Percentiles rank a stretch among this genome's conserved stretches.
Evolutionary conservation across 2,113 vertebrate genomes (phyloP).

Genomic region (Salvelinus sp.): DNA sequence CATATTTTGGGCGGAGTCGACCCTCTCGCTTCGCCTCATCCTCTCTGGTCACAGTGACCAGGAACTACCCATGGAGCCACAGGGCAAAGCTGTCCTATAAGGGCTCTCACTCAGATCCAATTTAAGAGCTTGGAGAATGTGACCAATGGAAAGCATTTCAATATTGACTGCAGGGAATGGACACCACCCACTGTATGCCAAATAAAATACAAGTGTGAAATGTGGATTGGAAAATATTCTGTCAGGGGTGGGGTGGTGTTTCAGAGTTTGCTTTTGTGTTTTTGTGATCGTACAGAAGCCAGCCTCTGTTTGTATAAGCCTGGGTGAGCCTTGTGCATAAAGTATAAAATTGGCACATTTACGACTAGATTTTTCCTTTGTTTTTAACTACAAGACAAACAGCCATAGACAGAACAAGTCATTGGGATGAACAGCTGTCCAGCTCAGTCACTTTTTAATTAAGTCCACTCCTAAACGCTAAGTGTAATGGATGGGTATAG

Average conservation of each 20-base stretch:
- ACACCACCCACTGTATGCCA: neutral
- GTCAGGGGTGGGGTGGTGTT: neutral
- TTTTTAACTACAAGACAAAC: constrained; percentile 39
- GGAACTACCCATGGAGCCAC: neutral
- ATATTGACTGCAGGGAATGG: neutral
- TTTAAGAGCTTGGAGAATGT: neutral
- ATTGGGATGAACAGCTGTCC: constrained; percentile 19
- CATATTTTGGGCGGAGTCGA: too few relatives aligned
- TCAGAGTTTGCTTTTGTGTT: neutral
- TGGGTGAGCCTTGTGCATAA: neutral
- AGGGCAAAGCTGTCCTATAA: neutral
- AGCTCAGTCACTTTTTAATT: constrained; percentile 56
- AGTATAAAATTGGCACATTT: constrained; percentile 22
- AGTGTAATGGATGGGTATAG: constrained; percentile 51
- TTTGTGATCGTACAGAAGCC: neutral
- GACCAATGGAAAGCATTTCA: neutral
- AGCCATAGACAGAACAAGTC: constrained; percentile 12
- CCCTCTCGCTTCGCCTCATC: too few relatives aligned
- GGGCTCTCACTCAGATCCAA: neutral
- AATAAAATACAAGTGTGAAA: neutral
- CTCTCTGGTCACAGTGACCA: constrained; percentile 3
- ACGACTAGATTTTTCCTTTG: constrained; percentile 14
- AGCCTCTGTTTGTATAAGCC: neutral
- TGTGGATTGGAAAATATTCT: neutral
- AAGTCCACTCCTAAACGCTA: constrained; percentile 49